Evolutionary conservation across 37 sponge, comb jelly and placozoan species (phyloP).

Genomic region (Aphrocallistes beatrix): DNA sequence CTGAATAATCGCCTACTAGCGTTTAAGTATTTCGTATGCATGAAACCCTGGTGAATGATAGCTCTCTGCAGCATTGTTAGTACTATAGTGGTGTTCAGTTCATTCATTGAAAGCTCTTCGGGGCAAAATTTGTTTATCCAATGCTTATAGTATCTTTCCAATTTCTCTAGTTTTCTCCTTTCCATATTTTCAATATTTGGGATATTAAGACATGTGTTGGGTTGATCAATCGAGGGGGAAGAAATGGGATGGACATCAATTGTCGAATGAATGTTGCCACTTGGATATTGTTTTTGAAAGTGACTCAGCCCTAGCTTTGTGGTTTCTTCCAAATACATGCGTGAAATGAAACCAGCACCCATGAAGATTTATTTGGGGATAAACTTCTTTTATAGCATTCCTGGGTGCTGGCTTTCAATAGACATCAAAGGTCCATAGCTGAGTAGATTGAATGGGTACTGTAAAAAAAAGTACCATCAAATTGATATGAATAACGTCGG

Average conservation of each 20-base stretch:
- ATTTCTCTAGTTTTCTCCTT: neutral
- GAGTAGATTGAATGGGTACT: neutral
- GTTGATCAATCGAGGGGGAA: too few species aligned
- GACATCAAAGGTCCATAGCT: neutral
- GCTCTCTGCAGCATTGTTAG: neutral
- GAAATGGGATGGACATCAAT: slow-evolving; percentile 9
- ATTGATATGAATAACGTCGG: neutral
- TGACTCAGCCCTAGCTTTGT: neutral
- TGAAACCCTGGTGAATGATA: too few species aligned
- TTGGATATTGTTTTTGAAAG: neutral
- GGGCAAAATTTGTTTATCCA: neutral
- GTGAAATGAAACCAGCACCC: neutral
- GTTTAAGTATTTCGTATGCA: too few species aligned
- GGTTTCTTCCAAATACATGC: neutral
- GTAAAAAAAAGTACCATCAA: neutral
- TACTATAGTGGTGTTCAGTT: neutral
- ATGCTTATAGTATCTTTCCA: neutral
- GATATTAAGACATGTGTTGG: neutral
- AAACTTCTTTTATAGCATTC: neutral
- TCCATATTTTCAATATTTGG: neutral
- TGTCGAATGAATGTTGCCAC: neutral
- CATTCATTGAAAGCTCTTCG: neutral
- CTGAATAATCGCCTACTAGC: too few species aligned
- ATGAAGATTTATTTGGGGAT: neutral
- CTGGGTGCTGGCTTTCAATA: neutral